These are phyloP conservation scores for Gortyna flavago DNA, from an alignment of 2,888 invertebrate genomes.

Conservation along the genomic window DNA sequence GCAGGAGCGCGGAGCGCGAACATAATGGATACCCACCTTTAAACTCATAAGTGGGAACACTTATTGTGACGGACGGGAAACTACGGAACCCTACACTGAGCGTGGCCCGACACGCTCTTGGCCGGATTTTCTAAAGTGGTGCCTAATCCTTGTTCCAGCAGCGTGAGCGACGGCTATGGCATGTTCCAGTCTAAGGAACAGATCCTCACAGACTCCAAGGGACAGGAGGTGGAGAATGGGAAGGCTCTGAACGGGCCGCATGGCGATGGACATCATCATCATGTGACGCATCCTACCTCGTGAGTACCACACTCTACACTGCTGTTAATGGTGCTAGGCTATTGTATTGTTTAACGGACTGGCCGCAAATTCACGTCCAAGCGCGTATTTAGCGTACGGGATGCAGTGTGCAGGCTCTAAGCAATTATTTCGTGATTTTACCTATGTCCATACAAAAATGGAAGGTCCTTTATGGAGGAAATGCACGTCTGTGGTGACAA, in stretches of 20 bases:
- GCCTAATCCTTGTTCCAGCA: conserved; percentile 40
- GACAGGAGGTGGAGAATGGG: conserved; percentile 72
- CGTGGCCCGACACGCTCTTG: too few relatives aligned
- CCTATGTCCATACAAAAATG: background rate
- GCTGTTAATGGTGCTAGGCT: background rate
- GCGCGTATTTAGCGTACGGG: background rate
- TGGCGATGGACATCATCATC: conserved; percentile 78
- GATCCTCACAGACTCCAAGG: conserved; percentile 75
- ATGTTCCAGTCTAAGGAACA: conserved; percentile 81
- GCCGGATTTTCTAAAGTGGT: background rate
- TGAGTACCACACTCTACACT: conserved; percentile 85
- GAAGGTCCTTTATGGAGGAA: background rate
- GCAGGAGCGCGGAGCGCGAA: too few relatives aligned
- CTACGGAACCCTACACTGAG: too few relatives aligned
- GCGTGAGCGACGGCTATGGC: conserved; percentile 48
- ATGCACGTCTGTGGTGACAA: background rate
- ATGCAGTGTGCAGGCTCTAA: background rate
- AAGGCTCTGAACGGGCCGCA: conserved; percentile 66
- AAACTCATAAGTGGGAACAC: too few relatives aligned
- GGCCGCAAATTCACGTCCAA: background rate
- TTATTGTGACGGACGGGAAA: too few relatives aligned
- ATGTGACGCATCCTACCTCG: conserved; percentile 92
- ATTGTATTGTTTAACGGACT: too few relatives aligned
- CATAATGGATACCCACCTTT: too few relatives aligned
- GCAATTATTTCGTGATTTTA: background rate